phyloP scores from a whole-genome alignment of 2,113 vertebrate species.

The Brachirus orientalis region DNA sequence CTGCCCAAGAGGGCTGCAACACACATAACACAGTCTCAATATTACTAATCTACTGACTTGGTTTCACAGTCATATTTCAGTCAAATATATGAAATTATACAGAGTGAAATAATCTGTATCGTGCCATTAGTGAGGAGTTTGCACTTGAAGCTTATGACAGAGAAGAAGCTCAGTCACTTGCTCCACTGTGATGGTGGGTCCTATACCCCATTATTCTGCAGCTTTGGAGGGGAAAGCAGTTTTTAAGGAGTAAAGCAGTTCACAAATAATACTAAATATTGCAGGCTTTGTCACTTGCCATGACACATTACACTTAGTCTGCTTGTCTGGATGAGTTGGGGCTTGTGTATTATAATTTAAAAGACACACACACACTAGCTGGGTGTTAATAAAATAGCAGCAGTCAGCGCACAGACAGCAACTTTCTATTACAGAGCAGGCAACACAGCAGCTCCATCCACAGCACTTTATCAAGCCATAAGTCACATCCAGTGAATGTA shows the following conservation, averaged over 20 bases:
- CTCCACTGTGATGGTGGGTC: no score
- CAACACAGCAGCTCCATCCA: slow-evolving; percentile 53
- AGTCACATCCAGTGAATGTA: slow-evolving; percentile 40
- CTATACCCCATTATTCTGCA: slow-evolving; percentile 16
- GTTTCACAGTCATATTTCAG: slow-evolving; percentile 25
- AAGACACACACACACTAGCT: slow-evolving; percentile 1
- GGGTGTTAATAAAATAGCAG: slow-evolving; percentile 66
- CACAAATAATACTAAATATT: slow-evolving; percentile 57
- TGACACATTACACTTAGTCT: slow-evolving; percentile 49
- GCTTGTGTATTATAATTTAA: slow-evolving; percentile 38
- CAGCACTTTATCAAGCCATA: slow-evolving; percentile 70
- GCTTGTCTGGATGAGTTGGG: slow-evolving; percentile 50
- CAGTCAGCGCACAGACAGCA: slow-evolving; percentile 47
- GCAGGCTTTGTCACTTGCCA: slow-evolving; percentile 45
- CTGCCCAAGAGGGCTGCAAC: slow-evolving; percentile 39
- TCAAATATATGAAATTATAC: slow-evolving; percentile 10
- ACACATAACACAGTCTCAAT: slow-evolving; percentile 60
- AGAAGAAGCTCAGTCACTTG: no score
- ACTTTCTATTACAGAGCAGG: slow-evolving; percentile 69
- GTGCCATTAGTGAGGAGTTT: neutral
- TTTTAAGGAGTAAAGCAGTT: slow-evolving; percentile 30
- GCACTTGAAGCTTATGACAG: slow-evolving; percentile 4
- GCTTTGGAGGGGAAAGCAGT: slow-evolving; percentile 28
- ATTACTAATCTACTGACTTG: slow-evolving; percentile 56
- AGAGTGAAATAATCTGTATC: neutral